Base-by-base conservation (phyloP, 2,888 invertebrate species). In the Pollenia griseotomentosa region DNA sequence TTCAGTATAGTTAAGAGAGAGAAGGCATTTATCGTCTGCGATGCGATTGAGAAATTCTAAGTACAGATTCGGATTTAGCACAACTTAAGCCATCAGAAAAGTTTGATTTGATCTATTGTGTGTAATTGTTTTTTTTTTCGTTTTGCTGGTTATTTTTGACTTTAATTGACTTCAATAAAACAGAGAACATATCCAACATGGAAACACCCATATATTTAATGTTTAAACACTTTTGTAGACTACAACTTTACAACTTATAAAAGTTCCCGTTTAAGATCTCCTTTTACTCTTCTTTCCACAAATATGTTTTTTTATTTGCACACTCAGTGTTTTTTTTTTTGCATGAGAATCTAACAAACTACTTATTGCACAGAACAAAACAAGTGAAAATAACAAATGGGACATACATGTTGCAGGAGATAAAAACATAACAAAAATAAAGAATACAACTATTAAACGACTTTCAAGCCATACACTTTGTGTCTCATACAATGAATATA, bases 331-430 rank as follows among this genome's bases (percentile, higher is more conserved):
- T 65, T 51, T 19, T 19, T 23, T 23, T 3, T 61, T 48, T 66
- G 33, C 48, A 65, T 61, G 75, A 81, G 59, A 87, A 77, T 81
- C 71, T 83, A 77, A 83, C 65, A 83, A 81, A 83, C 80, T 83
- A 83, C 83, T 87, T 87, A 83, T 61, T 46, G 63, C 66, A 66
- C 33, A 19, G 40, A 61, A 68, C 55, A 48, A 87, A 87, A 83
- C 86, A 83, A 87, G 83, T 87, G 83, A 80, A 87, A 73, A 80
- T 83, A 77, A 81, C 61, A 87, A 87, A 87, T 86, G 83, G 77
- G 66, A 83, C 83, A 71, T 83, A 81, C 71, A 73, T 81, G 59
- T 61, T 80, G 83, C 71, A 65, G 61, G 42, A 86, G 55, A 74
- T 12, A 79, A 65, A 40, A 53, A 77, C 19, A 51, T 4, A 16